These are phyloP conservation scores for Catocala nupta DNA, from an alignment of 2,888 invertebrate genomes.

Conservation along the genomic window DNA sequence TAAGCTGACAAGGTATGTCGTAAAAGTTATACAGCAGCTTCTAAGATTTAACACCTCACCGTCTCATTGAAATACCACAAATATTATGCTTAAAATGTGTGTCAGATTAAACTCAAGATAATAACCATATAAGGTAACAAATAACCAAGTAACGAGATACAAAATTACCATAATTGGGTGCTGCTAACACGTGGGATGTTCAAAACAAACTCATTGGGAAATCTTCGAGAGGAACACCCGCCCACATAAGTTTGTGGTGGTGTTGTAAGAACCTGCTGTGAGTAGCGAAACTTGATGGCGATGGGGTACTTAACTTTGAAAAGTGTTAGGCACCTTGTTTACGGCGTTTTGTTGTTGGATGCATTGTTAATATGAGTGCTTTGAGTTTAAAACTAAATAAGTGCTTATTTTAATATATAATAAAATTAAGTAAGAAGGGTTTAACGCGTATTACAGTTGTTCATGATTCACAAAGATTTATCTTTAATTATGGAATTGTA, in stretches of 20 bases:
- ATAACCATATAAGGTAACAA: conserved; percentile 15
- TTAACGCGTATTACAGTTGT: too few relatives aligned
- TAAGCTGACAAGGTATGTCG: too few relatives aligned
- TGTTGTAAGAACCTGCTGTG: conserved; percentile 19
- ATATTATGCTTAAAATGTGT: neutral
- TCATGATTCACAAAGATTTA: too few relatives aligned
- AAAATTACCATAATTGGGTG: conserved; percentile 21
- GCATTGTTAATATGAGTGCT: too few relatives aligned
- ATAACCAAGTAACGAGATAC: conserved; percentile 21
- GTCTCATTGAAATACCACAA: neutral
- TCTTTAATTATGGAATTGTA: too few relatives aligned
- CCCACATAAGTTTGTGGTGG: conserved; percentile 15
- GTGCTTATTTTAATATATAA: too few relatives aligned
- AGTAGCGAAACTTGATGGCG: neutral
- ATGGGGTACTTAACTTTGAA: conserved; percentile 15
- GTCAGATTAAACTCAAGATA: neutral
- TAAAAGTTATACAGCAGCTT: neutral
- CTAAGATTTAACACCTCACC: neutral
- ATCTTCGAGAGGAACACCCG: conserved; percentile 27
- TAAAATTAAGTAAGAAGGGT: too few relatives aligned
- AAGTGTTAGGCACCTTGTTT: neutral
- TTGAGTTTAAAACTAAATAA: too few relatives aligned
- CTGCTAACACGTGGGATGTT: conserved; percentile 38
- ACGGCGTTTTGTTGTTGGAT: too few relatives aligned
- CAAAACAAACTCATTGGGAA: conserved; percentile 39